These are phyloP conservation scores for Pygoscelis adeliae DNA, from an alignment of 2,113 vertebrate genomes.

Conservation along the genomic window DNA sequence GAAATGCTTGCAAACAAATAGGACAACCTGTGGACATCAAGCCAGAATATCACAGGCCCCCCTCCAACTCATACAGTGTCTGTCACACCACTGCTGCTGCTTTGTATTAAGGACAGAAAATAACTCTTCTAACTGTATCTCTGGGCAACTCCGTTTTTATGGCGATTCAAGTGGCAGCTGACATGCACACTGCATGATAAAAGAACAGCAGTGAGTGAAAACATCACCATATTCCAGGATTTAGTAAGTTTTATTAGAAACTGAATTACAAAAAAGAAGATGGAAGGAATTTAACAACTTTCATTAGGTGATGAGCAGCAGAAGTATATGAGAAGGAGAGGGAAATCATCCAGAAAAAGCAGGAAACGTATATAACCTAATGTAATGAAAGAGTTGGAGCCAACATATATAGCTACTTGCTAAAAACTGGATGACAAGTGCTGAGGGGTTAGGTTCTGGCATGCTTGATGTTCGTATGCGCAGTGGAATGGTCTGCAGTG, in stretches of 20 bases:
- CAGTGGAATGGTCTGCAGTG: not conserved
- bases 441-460: not conserved
- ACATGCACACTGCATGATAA: not conserved
- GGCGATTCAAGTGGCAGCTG: not conserved
- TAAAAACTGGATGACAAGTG: not conserved
- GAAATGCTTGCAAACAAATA: not conserved
- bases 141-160: not conserved
- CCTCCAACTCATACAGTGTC: not conserved
- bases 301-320: not conserved
- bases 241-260: not conserved
- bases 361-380: not conserved
- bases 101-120: not conserved
- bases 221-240: not conserved
- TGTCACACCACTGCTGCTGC: not conserved
- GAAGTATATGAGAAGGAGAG: not conserved
- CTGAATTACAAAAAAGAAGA: not conserved
- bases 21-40: not conserved
- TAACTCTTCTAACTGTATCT: not conserved
- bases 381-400: not conserved
- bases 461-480: not conserved
- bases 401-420: not conserved
- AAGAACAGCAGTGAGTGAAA: not conserved
- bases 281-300: not conserved
- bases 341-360: not conserved
- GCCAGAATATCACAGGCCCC: not conserved